Base-by-base conservation (phyloP, 2,113 vertebrate species). In the Phycodurus eques region DNA sequence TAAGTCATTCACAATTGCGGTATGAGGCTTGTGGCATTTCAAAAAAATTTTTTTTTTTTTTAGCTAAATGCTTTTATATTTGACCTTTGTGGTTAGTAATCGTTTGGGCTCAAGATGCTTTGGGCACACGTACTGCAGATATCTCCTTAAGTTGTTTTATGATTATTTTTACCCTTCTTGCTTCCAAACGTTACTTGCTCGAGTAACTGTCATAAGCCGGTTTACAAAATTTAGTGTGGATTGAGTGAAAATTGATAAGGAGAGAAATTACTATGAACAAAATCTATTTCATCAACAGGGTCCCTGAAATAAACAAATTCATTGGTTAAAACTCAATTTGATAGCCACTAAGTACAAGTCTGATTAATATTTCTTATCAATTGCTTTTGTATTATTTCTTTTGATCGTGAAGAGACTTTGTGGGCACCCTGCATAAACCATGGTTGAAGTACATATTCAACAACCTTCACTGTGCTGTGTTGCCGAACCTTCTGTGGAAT, bases 401-500 rank as follows among this genome's bases (percentile, higher is more conserved):
- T n/a, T n/a, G 8, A 54, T 8, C 20, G 7, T 54, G 20, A 4
- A n/a, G 20, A 56, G 20, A 22, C 10, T 22, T 11, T 56, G 53
- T 56, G 8, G 8, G 3, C 4, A 4, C 31, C 15, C 14, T 35
- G 15, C 31, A 7, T 15, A 17, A 60, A 17, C 19, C 59, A 22
- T n/a, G 22, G 60, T 63, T 73, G 35, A 51, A 71, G 60, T 67
- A 35, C 31, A 8, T 7, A 7, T 71, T 53, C 4, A 56, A 46
- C 42, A n/a, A 71, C 70, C 33, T 43, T 67, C 19, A 44, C 71
- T 1, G 10, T 67, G 64, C 43, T 56, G 70, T 82, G 70, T 71
- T 22, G 67, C 51, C 19, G 43, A 70, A 77, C 75, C 70, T 61
- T 70, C 67, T 91, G 73, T 79, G 87, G 83, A 80, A 90, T 88